phyloP scores from a whole-genome alignment of 2,888 invertebrate genomes.

The Amblyteles armatorius region DNA sequence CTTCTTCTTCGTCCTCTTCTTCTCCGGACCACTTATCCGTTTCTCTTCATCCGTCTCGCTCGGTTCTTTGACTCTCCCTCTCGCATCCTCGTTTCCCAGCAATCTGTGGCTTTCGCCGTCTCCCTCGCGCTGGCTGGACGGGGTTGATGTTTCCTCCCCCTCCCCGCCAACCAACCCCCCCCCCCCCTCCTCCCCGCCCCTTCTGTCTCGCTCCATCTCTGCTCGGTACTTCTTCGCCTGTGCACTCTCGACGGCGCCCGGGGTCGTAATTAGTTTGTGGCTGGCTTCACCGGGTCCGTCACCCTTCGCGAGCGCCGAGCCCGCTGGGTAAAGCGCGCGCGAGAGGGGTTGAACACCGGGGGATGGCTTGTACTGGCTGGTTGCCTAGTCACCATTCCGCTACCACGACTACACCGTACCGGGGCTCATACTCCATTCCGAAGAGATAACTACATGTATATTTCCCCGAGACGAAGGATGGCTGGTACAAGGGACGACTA shows the following conservation, averaged over 20 bases:
- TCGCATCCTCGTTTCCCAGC: slow-evolving; percentile 43
- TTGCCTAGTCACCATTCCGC: slow-evolving; percentile 61
- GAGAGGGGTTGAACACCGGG: slow-evolving; percentile 43
- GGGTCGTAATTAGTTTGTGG: slow-evolving; percentile 81
- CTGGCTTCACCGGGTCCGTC: slow-evolving; percentile 77
- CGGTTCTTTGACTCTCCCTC: slow-evolving; percentile 20
- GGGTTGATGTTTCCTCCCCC: background rate
- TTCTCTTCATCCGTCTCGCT: slow-evolving; percentile 45
- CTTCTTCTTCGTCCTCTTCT: slow-evolving; percentile 26
- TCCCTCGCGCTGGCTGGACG: slow-evolving; percentile 33
- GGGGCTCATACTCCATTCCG: slow-evolving; percentile 28
- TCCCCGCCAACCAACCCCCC: background rate
- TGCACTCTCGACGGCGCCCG: slow-evolving; percentile 78
- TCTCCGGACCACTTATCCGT: slow-evolving; percentile 45
- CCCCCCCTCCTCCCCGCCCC: slow-evolving; percentile 9
- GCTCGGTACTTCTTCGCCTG: slow-evolving; percentile 64
- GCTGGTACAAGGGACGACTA: slow-evolving; percentile 5
- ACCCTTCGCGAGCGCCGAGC: slow-evolving; percentile 64
- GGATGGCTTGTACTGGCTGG: slow-evolving; percentile 64
- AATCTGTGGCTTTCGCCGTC: slow-evolving; percentile 49
- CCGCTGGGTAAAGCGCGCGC: slow-evolving; percentile 28
- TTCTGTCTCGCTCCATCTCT: slow-evolving; percentile 52
- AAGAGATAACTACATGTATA: slow-evolving; percentile 65
- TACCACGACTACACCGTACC: background rate
- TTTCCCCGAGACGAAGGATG: slow-evolving; percentile 30